Evolutionary conservation across 92 coral and sea anemone genomes (phyloP), one percentile per base, ranked within the genome.

Genomic region (Epizoanthus ramosus): DNA sequence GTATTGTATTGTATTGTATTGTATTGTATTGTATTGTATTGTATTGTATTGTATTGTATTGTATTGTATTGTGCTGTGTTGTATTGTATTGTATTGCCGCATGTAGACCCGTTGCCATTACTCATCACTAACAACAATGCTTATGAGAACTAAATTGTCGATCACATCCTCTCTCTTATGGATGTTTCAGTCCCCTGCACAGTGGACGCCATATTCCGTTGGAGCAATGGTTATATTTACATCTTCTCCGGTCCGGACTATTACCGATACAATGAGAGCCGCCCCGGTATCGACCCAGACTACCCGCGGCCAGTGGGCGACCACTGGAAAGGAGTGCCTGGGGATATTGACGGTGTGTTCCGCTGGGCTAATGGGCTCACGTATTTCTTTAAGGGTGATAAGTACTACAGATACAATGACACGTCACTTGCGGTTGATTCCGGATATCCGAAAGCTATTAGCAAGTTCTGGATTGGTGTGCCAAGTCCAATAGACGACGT

Each of bases 281-380:
- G 53, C 17, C 95, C 63, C 10, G 97, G 90, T 18, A 83, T 95
- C 18, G 95, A 95, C 80, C 89, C 97, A 79, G 91, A 74, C 86
- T 95, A 91, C 75, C 98, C 98, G 4, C 95, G 91, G 9, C 82
- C 91, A 74, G 93, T 91, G 75, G 65, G 71, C 59, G 80, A 83
- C n/a, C 89, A 95, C 75, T 95, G 98, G 98, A 75, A 77, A 18
- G 94, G 92, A 0, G 94, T 95, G 31, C 98, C 98, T 13, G 83
- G 87, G 64, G 71, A 89, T 21, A 86, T 95, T 17, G 90, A 95
- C 59, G 98, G 91, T 18, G 98, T 85, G 52, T 89, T 95, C 66
- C 94, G 98, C 63, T 93, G 90, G 80, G 87, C 86, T 21, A 91
- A 95, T 74, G 98, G 98, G 22, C 17, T 90, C 0, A 95, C 98